Evolutionary conservation across 2,797 vertebrate genomes (phyloP).

Genomic region (Lycodopsis pacificus): DNA sequence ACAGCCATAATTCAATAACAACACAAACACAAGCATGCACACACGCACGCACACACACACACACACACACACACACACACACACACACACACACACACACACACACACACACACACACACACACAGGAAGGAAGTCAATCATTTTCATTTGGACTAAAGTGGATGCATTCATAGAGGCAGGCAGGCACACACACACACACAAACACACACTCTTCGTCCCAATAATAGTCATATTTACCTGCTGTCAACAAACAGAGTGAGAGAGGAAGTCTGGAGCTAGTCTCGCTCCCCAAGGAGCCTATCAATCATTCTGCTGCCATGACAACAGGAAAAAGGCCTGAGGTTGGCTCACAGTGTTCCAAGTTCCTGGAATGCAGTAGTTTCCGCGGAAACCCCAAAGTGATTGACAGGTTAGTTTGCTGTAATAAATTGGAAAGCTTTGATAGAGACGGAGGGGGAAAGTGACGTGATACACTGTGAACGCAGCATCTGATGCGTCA

Average conservation of each 20-base stretch:
- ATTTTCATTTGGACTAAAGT: constrained; percentile 23
- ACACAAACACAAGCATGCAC: constrained; percentile 10
- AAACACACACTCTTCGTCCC: neutral
- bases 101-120: constrained; percentile 2
- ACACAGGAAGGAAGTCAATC: constrained; percentile 6
- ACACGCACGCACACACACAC: constrained; percentile 5
- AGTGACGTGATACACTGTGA: neutral
- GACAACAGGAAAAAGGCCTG: constrained; percentile 19
- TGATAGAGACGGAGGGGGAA: neutral
- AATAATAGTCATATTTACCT: constrained; percentile 29
- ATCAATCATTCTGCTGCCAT: constrained; percentile 57
- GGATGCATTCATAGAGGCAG: neutral
- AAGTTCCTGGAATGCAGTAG: neutral
- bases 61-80: neutral
- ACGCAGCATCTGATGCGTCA: neutral
- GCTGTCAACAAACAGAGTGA: constrained; percentile 32
- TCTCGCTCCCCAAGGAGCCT: constrained; percentile 17
- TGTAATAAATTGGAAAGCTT: neutral
- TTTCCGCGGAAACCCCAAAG: neutral
- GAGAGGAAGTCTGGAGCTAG: constrained; percentile 3
- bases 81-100: constrained; percentile 7
- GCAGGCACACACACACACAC: neutral
- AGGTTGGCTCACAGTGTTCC: neutral
- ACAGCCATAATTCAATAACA: constrained; percentile 41
- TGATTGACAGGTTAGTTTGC: constrained; percentile 17